phyloP scores from a whole-genome alignment of 2,797 vertebrate species.

The Tangara arthus region DNA sequence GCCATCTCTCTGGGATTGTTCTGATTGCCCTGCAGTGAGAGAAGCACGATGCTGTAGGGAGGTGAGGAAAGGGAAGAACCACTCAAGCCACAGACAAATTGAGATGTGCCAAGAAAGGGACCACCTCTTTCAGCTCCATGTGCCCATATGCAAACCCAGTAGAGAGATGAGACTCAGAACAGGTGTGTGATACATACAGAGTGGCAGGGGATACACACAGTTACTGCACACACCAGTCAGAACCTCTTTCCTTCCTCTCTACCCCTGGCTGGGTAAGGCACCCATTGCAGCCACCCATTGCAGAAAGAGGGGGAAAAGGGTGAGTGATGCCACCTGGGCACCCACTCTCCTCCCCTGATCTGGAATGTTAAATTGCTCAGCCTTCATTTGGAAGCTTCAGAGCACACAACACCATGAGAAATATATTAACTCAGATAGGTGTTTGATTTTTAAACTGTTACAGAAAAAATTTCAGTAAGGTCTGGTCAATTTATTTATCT shows the following conservation, averaged over 20 bases:
- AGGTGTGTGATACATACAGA: conserved; percentile 39
- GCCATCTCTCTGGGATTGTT: conserved; percentile 61
- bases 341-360: background rate
- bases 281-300: background rate
- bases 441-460: background rate
- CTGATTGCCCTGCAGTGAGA: conserved; percentile 65
- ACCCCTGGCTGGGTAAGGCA: background rate
- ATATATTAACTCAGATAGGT: background rate
- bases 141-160: conserved; percentile 32
- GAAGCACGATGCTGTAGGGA: conserved; percentile 61
- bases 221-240: conserved; percentile 52
- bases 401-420: background rate
- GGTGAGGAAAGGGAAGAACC: conserved; percentile 57
- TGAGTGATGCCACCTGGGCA: background rate
- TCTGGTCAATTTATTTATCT: background rate
- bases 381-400: background rate
- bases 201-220: conserved; percentile 33
- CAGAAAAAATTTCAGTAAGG: background rate
- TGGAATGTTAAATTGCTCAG: background rate
- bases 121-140: conserved; percentile 39
- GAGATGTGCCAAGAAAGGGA: conserved; percentile 59
- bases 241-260: conserved; percentile 46
- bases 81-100: conserved; percentile 64
- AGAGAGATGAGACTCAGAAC: conserved; percentile 48
- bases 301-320: background rate